Percentiles rank a stretch among this genome's conserved stretches.
These are phyloP conservation scores for Oncorhynchus clarkii DNA, from an alignment of 2,113 vertebrate genomes.

Conservation along the genomic window DNA sequence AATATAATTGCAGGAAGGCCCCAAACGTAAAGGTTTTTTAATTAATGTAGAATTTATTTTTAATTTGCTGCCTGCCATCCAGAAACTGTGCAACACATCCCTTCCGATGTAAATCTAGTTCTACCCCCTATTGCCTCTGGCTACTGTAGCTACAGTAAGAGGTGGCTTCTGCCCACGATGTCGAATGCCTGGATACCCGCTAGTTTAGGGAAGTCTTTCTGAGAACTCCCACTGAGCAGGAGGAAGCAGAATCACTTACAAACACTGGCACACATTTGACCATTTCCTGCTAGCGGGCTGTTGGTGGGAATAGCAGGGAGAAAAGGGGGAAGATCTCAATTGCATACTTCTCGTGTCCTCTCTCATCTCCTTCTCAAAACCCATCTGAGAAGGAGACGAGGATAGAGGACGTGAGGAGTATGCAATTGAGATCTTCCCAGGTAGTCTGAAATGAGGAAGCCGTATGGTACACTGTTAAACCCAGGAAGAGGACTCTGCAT, in stretches of 20 bases:
- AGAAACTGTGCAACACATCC: slow-evolving; percentile 24
- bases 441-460: too few species aligned
- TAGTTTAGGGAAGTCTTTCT: slow-evolving; percentile 12
- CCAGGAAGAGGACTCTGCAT: too few species aligned
- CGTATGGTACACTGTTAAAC: too few species aligned
- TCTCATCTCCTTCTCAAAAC: too few species aligned
- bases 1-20: neutral
- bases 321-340: too few species aligned
- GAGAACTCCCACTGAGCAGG: slow-evolving; percentile 7
- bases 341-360: too few species aligned
- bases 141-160: neutral
- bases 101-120: neutral
- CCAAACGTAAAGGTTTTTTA: neutral
- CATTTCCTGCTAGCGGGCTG: slow-evolving; percentile 28
- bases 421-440: too few species aligned
- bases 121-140: neutral
- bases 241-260: slow-evolving; percentile 26
- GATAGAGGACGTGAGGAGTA: too few species aligned
- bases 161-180: neutral
- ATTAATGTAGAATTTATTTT: neutral
- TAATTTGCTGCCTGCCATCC: neutral
- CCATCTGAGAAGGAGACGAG: too few species aligned
- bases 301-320: slow-evolving; percentile 5
- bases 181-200: slow-evolving; percentile 27
- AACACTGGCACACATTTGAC: slow-evolving; percentile 34